Base-by-base conservation (phyloP, 1,140 invertebrate genomes). In the Eupristina koningsbergeri region DNA sequence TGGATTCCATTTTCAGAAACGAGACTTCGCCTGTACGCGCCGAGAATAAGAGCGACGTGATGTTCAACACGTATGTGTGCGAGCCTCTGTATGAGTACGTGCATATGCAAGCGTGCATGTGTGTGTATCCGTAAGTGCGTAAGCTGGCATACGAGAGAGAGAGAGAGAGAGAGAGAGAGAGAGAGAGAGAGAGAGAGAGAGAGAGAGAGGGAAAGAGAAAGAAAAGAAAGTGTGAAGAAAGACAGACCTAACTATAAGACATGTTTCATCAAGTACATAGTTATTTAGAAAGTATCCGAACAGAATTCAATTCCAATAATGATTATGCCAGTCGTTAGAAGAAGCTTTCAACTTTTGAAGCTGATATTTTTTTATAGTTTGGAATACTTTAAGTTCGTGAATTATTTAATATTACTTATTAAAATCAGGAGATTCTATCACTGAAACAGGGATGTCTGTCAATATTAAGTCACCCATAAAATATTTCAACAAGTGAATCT, bases 1-100 rank as follows among this genome's bases (percentile, higher is more conserved):
- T 29, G 47, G 73, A 73, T 73, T 83, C 81, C 81, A 78, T 83
- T 83, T 83, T 78, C 73, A 83, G 81, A 77, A 77, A 76, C 81
- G 81, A 64, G 53, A 45, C 76, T 63, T 63, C 45, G 64, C 45
- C 29, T 29, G 17, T 82, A 83, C 81, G 63, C 61, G 53, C 31
- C 50, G 47, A 63, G 81, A 83, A 83, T 83, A 73, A 73, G 34
- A 69, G 41, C 39, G 47, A 75, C 58, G 58, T 36, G 78, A n/a
- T n/a, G n/a, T n/a, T n/a, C n/a, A n/a, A n/a, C n/a, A n/a, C n/a
- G n/a, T n/a, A n/a, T n/a, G 45, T 34, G n/a, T n/a, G n/a, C n/a
- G n/a, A n/a, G 29, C 29, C 3, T 34, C 0, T 64, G 63, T 34
- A 15, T 17, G 63, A 3, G 19, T n/a, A 26, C 41, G 41, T n/a